These are phyloP conservation scores for Mechanitis mazaeus DNA, from an alignment of 2,888 invertebrate species.

Conservation along the genomic window DNA sequence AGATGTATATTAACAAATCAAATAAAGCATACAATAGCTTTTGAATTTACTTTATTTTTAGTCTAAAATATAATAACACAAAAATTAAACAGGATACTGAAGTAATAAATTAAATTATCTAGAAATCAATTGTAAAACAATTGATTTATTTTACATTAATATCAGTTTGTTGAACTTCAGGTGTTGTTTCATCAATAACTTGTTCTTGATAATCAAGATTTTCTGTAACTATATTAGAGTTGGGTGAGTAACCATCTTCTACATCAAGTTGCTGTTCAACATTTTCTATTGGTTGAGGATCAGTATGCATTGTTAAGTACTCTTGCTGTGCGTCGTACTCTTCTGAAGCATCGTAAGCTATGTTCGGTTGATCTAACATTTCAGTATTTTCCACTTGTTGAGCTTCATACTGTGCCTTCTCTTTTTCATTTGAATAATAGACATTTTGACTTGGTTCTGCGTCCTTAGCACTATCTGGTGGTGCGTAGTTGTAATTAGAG, in stretches of 20 bases:
- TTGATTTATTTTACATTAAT: conserved; percentile 5
- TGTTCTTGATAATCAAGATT: conserved; percentile 13
- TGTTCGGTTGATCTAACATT: conserved; percentile 19
- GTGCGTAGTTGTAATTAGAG: neutral
- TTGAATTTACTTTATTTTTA: neutral
- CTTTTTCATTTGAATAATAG: conserved; percentile 15
- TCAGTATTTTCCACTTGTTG: conserved; percentile 12
- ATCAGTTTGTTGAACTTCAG: conserved; percentile 6
- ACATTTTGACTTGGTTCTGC: conserved; percentile 5
- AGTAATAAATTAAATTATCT: neutral
- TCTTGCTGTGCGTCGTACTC: conserved; percentile 31
- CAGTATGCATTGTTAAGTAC: conserved; percentile 13
- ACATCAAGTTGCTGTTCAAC: conserved; percentile 43
- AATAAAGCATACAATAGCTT: neutral
- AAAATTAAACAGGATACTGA: neutral
- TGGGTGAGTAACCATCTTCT: conserved; percentile 41
- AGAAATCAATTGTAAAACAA: neutral
- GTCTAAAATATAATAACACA: neutral
- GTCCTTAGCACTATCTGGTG: neutral
- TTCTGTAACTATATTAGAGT: conserved; percentile 21
- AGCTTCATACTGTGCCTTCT: conserved; percentile 19
- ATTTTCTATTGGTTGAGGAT: conserved; percentile 23
- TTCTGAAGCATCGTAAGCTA: conserved; percentile 27
- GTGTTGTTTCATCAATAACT: conserved; percentile 9
- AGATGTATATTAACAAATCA: conserved; percentile 4